Conservation (phyloP, 2,797 vertebrate genomes). For the Todus mexicanus region DNA sequence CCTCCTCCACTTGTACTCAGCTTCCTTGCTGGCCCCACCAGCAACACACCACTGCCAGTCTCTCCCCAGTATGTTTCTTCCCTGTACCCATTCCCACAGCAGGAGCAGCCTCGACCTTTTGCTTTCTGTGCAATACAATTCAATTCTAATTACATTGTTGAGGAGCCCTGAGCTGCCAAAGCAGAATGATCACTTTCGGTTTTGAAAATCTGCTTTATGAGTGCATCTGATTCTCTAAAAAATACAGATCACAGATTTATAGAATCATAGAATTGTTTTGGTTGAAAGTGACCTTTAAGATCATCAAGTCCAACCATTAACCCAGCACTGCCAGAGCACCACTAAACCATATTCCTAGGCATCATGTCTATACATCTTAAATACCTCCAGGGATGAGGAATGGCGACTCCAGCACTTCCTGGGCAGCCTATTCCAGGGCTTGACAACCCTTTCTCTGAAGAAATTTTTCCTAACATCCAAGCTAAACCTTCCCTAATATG, state of each 20-base stretch:
- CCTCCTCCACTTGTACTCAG: accelerated
- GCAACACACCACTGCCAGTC: neutral
- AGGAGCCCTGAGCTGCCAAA: neutral
- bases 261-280: neutral
- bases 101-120: neutral
- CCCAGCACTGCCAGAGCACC: neutral
- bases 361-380: neutral
- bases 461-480: neutral
- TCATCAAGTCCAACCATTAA: neutral
- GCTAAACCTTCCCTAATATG: neutral
- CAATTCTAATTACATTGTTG: neutral
- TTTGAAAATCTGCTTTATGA: neutral
- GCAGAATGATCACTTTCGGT: neutral
- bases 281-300: neutral
- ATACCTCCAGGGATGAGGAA: neutral
- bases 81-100: neutral
- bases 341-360: neutral
- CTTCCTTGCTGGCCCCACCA: neutral
- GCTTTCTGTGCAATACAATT: neutral
- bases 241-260: neutral
- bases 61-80: accelerated
- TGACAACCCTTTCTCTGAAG: neutral
- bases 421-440: neutral
- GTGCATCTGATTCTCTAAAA: neutral
- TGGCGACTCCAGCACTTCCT: neutral